Evolutionary conservation across 2,888 invertebrate genomes (phyloP).

Genomic region (Acrobasis repandana): DNA sequence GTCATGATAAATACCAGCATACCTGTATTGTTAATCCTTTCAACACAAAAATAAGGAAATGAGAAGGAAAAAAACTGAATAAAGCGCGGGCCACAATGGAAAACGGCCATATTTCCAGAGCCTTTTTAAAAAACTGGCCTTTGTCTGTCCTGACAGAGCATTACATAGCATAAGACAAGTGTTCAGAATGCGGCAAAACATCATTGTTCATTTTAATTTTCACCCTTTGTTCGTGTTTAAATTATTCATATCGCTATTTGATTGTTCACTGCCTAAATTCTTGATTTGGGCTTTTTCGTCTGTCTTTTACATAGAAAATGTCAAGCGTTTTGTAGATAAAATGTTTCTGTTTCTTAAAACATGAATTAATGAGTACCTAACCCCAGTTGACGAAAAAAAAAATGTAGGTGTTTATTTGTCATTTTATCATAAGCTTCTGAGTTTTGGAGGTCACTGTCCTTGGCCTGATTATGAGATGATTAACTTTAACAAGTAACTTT

Average conservation of each 20-base stretch:
- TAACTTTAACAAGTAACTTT: too few species aligned
- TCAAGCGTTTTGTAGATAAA: background rate
- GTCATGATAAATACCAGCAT: conserved; percentile 52
- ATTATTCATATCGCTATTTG: conserved; percentile 20
- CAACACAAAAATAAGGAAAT: conserved; percentile 75
- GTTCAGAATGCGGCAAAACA: conserved; percentile 60
- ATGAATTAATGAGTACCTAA: too few species aligned
- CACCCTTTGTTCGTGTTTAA: conserved; percentile 32
- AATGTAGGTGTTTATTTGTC: too few species aligned
- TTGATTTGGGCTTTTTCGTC: background rate
- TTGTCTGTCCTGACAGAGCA: conserved; percentile 73
- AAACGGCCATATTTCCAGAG: conserved; percentile 71
- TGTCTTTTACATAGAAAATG: conserved; percentile 3
- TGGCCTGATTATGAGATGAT: too few species aligned
- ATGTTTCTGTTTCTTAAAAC: background rate
- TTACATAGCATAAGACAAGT: conserved; percentile 75
- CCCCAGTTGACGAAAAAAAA: too few species aligned
- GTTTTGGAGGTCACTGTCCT: too few species aligned
- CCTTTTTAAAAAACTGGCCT: conserved; percentile 65
- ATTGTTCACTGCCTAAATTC: conserved; percentile 12
- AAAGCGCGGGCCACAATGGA: conserved; percentile 64
- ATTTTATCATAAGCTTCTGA: too few species aligned
- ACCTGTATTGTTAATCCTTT: conserved; percentile 78
- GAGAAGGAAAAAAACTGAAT: conserved; percentile 71
- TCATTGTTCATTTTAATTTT: conserved; percentile 57